Percentiles rank a stretch among this genome's conserved stretches.
Conservation (phyloP, 2,888 invertebrate genomes). For the Tridacna gigas region DNA sequence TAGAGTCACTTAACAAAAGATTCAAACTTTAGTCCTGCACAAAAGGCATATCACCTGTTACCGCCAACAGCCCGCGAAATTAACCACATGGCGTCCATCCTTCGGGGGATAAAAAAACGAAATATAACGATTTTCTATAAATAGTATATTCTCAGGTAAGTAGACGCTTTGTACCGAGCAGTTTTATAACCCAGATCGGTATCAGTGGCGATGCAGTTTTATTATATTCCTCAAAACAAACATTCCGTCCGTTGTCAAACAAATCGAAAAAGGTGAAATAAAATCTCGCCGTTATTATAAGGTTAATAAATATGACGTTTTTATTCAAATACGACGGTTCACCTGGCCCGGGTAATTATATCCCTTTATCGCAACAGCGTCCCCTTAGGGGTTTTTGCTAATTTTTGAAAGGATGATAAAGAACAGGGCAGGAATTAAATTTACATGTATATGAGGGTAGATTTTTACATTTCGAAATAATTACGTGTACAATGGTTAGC, state of each 20-base stretch:
- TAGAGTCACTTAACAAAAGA: background rate
- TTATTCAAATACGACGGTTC: constrained; percentile 26
- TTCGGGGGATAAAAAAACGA: too few relatives aligned
- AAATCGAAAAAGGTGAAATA: background rate
- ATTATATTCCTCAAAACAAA: constrained; percentile 15
- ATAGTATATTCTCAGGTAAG: too few relatives aligned
- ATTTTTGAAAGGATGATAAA: too few relatives aligned
- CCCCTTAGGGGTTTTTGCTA: too few relatives aligned
- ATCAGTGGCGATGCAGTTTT: constrained; percentile 2
- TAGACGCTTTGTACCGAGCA: too few relatives aligned
- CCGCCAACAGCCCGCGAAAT: background rate
- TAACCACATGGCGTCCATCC: too few relatives aligned
- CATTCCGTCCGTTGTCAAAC: constrained; percentile 8
- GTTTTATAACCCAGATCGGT: background rate
- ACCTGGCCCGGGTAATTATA: constrained; percentile 12
- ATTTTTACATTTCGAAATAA: too few relatives aligned
- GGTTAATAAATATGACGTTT: constrained; percentile 31
- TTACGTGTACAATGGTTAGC: too few relatives aligned
- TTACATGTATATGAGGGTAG: too few relatives aligned
- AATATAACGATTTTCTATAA: too few relatives aligned
- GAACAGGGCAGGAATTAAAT: too few relatives aligned
- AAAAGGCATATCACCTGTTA: background rate
- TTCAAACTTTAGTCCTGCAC: background rate
- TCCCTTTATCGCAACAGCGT: background rate
- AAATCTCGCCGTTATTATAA: constrained; percentile 1